phyloP scores from a whole-genome alignment of 2,888 invertebrate species.

The Ephialtes manifestator region DNA sequence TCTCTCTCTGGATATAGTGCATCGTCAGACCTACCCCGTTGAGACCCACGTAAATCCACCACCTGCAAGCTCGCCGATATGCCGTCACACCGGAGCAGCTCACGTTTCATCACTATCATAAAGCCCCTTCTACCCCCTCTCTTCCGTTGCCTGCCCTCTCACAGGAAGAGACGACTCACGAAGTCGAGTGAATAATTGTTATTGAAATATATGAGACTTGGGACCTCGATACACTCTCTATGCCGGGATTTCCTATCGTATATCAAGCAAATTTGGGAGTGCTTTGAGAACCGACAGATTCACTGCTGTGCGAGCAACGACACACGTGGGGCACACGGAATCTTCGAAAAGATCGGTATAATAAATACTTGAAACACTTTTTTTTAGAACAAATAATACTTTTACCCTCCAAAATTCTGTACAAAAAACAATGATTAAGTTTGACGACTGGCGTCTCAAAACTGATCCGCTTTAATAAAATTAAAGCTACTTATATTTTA shows the following conservation, averaged over 20 bases:
- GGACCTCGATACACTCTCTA: conserved; percentile 3
- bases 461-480: too few relatives aligned
- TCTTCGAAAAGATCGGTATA: not conserved
- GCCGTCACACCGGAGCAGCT: conserved; percentile 22
- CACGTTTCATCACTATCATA: conserved; percentile 57
- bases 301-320: not conserved
- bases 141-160: not conserved
- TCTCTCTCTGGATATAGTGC: not conserved
- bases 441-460: too few relatives aligned
- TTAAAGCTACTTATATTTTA: too few relatives aligned
- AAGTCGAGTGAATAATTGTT: conserved; percentile 46
- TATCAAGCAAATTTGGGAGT: not conserved
- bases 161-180: conserved; percentile 27
- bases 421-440: too few relatives aligned
- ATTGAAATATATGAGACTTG: conserved; percentile 25
- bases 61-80: conserved; percentile 44
- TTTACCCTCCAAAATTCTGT: too few relatives aligned
- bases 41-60: conserved; percentile 44
- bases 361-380: not conserved
- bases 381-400: not conserved
- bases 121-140: not conserved
- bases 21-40: conserved; percentile 2
- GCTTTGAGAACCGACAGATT: not conserved
- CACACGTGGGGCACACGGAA: not conserved
- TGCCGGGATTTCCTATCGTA: not conserved